These are phyloP conservation scores for Lemur catta DNA, from an alignment of 2,797 vertebrate species.

Conservation along the genomic window DNA sequence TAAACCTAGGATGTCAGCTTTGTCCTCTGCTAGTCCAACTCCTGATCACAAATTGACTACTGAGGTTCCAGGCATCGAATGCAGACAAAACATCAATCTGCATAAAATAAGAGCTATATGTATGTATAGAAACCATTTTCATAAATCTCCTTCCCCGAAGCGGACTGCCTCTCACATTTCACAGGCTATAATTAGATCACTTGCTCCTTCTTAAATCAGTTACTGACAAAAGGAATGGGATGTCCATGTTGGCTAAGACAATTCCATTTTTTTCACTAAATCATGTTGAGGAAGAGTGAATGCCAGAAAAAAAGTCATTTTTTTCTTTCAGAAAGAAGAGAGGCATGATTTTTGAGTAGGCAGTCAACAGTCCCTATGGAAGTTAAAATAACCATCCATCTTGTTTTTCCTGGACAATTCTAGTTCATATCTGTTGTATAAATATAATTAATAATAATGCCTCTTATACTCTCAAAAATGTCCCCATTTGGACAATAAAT, in stretches of 20 bases:
- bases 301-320: not conserved
- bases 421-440: not conserved
- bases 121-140: not conserved
- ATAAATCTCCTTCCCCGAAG: not conserved
- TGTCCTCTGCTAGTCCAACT: not conserved
- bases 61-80: not conserved
- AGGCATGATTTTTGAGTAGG: not conserved
- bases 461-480: not conserved
- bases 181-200: not conserved
- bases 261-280: not conserved
- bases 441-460: not conserved
- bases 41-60: not conserved
- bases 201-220: not conserved
- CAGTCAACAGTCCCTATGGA: not conserved
- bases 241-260: not conserved
- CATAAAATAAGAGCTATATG: not conserved
- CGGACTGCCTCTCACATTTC: not conserved
- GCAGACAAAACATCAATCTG: not conserved
- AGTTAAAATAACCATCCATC: not conserved
- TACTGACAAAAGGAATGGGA: not conserved
- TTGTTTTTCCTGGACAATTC: not conserved
- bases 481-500: not conserved
- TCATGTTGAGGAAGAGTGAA: not conserved
- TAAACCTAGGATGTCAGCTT: not conserved
- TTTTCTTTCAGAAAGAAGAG: slow-evolving; percentile 19